Evolutionary conservation across 2,888 invertebrate genomes (phyloP).

Genomic region (Dorcus hopei): DNA sequence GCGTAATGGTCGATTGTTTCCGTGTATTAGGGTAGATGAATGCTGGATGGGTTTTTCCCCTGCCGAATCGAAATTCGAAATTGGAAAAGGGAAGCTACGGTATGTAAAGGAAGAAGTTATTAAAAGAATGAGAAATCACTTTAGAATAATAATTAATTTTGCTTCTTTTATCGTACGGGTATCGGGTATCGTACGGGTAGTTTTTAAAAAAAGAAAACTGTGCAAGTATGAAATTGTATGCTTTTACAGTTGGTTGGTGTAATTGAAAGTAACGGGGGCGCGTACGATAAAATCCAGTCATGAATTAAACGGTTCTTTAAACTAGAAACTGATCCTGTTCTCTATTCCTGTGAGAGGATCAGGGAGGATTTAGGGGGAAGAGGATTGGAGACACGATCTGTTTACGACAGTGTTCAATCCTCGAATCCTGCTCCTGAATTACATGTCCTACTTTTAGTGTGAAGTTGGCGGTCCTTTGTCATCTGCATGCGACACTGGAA

Average conservation of each 20-base stretch:
- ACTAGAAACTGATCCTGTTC: constrained; percentile 38
- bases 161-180: too few species aligned
- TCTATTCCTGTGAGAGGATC: constrained; percentile 33
- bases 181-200: too few species aligned
- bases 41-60: too few species aligned
- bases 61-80: too few species aligned
- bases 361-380: constrained; percentile 37
- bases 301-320: constrained; percentile 41
- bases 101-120: too few species aligned
- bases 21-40: too few species aligned
- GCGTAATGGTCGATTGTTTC: background rate
- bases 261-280: background rate
- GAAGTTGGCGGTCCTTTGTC: constrained; percentile 34
- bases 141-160: too few species aligned
- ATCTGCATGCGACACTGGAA: constrained; percentile 29
- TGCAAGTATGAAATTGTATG: too few species aligned
- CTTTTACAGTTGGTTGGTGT: too few species aligned
- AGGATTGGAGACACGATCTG: constrained; percentile 45
- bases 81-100: too few species aligned
- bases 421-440: constrained; percentile 42
- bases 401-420: constrained; percentile 48
- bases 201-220: too few species aligned
- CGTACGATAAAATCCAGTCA: constrained; percentile 28
- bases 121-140: too few species aligned
- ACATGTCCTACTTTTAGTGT: constrained; percentile 37